Evolutionary conservation across 2,113 vertebrate genomes (phyloP).

Genomic region (Rhipidura dahli): DNA sequence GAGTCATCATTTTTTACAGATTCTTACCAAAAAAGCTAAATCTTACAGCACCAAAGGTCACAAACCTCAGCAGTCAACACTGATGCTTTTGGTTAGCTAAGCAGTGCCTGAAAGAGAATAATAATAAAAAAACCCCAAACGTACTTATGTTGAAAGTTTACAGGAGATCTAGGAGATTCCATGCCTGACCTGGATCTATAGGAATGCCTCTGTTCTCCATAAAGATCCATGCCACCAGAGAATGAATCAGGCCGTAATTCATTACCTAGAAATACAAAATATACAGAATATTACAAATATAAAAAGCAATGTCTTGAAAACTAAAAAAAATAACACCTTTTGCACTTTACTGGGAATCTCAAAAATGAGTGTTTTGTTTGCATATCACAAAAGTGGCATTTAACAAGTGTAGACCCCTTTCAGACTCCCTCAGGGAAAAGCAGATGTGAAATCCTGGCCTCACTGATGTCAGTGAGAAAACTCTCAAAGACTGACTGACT

Average conservation of each 20-base stretch:
- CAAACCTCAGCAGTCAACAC: neutral
- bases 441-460: neutral
- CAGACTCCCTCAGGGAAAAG: neutral
- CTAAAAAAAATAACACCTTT: neutral
- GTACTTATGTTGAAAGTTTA: constrained; percentile 81
- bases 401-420: neutral
- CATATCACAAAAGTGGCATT: neutral
- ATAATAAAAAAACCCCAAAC: neutral
- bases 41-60: neutral
- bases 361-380: neutral
- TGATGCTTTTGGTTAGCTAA: neutral
- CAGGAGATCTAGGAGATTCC: constrained; percentile 81
- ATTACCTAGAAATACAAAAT: constrained; percentile 70
- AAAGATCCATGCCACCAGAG: constrained; percentile 78
- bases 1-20: neutral
- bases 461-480: neutral
- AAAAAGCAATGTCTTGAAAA: neutral
- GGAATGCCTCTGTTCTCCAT: constrained; percentile 78
- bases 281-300: constrained; percentile 14
- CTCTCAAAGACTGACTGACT: neutral
- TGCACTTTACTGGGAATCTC: neutral
- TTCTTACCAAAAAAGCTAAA: neutral
- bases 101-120: neutral
- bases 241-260: constrained; percentile 81
- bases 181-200: constrained; percentile 82